phyloP scores from a whole-genome alignment of 2,888 invertebrate genomes.

The Cataglyphis livida region DNA sequence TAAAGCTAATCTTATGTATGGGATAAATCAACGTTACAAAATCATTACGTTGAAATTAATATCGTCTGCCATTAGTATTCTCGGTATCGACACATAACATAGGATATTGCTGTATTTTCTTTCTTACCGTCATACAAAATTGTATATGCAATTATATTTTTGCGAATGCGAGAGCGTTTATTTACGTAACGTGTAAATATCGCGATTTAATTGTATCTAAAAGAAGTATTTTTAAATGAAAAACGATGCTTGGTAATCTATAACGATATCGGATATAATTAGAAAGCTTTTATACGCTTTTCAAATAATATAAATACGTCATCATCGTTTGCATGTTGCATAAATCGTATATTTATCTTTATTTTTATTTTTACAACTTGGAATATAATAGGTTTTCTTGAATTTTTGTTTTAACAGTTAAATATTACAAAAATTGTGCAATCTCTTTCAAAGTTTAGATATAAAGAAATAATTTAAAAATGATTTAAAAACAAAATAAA shows the following conservation, averaged over 20 bases:
- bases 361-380: background rate
- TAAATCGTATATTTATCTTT: background rate
- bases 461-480: background rate
- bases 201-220: slow-evolving; percentile 5
- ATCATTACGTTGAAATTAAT: slow-evolving; percentile 43
- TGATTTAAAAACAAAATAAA: background rate
- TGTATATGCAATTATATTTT: slow-evolving; percentile 26
- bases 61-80: slow-evolving; percentile 13
- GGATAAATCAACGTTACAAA: slow-evolving; percentile 37
- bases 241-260: slow-evolving; percentile 1
- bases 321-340: background rate
- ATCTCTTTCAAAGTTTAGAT: background rate
- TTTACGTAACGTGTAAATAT: background rate
- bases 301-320: background rate
- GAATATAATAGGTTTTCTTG: background rate
- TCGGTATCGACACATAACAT: background rate
- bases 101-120: slow-evolving; percentile 22
- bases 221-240: background rate
- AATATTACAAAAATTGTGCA: background rate
- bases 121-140: slow-evolving; percentile 5
- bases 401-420: background rate
- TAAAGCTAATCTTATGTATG: background rate
- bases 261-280: slow-evolving; percentile 4
- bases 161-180: background rate
- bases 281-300: background rate